A percentile compares a stretch with the other conserved stretches of the same genome.
These are phyloP conservation scores for Amblyraja radiata DNA, from an alignment of 2,797 vertebrate genomes.

Conservation along the genomic window DNA sequence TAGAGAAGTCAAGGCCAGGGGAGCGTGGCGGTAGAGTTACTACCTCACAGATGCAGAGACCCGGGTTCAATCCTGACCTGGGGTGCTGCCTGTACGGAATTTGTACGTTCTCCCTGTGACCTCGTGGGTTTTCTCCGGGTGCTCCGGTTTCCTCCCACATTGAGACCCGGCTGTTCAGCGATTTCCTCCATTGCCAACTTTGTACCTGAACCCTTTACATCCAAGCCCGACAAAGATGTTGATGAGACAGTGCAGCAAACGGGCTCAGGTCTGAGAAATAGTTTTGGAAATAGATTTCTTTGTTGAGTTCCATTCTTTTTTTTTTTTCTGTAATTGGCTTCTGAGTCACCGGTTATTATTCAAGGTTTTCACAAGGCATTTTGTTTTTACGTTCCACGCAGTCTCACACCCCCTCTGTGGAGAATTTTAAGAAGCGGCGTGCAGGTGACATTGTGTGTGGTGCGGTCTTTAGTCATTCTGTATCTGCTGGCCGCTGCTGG, in stretches of 20 bases:
- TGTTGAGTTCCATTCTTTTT: slow-evolving; percentile 2
- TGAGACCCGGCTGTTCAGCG: too few species aligned
- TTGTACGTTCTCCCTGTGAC: too few species aligned
- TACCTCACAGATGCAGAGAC: too few species aligned
- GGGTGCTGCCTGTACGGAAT: too few species aligned
- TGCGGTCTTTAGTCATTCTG: not conserved
- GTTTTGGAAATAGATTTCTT: not conserved
- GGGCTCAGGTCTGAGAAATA: not conserved
- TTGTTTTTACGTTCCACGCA: not conserved
- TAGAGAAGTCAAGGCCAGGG: too few species aligned
- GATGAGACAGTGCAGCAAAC: not conserved
- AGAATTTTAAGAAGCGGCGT: not conserved
- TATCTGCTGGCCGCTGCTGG: not conserved
- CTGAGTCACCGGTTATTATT: slow-evolving; percentile 32
- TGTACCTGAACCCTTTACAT: not conserved
- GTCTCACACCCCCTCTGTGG: not conserved
- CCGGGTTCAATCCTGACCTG: too few species aligned
- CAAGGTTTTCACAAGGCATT: not conserved
- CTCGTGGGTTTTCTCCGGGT: too few species aligned
- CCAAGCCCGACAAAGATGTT: not conserved
- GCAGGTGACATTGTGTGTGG: not conserved
- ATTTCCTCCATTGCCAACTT: not conserved
- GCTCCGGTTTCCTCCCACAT: too few species aligned
- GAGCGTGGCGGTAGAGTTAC: too few species aligned
- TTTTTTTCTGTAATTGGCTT: not conserved